These are phyloP conservation scores for Rhamnusium bicolor DNA, from an alignment of 2,888 invertebrate genomes.

Conservation along the genomic window DNA sequence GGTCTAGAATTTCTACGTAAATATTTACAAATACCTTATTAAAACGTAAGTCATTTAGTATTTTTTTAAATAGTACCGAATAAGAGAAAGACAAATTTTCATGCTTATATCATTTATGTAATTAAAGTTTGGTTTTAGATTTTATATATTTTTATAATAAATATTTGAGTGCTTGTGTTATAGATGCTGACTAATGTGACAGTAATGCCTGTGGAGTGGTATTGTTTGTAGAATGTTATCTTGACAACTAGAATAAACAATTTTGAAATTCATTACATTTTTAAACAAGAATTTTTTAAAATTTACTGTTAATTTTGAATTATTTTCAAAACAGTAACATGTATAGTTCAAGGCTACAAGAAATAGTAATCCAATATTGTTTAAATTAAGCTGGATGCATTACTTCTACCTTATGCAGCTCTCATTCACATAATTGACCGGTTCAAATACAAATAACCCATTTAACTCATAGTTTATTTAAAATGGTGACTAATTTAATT, in stretches of 20 bases:
- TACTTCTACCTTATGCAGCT: no score
- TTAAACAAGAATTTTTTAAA: neutral
- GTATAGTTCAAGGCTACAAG: no score
- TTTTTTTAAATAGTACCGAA: slow-evolving; percentile 19
- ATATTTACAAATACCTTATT: slow-evolving; percentile 37
- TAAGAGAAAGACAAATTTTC: neutral
- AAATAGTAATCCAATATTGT: no score
- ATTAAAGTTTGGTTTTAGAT: slow-evolving; percentile 7
- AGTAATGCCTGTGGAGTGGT: neutral
- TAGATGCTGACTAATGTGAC: slow-evolving; percentile 3
- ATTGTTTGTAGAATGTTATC: neutral
- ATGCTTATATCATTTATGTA: neutral
- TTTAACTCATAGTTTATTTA: no score
- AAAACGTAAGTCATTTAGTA: slow-evolving; percentile 33
- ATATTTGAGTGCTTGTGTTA: neutral
- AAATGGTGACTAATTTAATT: no score
- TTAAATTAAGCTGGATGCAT: no score
- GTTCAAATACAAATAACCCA: no score
- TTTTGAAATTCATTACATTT: neutral
- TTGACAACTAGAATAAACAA: neutral
- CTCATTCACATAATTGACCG: no score
- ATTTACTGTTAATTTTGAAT: neutral
- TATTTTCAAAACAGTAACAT: no score
- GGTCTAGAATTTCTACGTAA: slow-evolving; percentile 41
- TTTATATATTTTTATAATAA: neutral